Conservation (phyloP, 2,113 vertebrate species). For the Alethe diademata region DNA sequence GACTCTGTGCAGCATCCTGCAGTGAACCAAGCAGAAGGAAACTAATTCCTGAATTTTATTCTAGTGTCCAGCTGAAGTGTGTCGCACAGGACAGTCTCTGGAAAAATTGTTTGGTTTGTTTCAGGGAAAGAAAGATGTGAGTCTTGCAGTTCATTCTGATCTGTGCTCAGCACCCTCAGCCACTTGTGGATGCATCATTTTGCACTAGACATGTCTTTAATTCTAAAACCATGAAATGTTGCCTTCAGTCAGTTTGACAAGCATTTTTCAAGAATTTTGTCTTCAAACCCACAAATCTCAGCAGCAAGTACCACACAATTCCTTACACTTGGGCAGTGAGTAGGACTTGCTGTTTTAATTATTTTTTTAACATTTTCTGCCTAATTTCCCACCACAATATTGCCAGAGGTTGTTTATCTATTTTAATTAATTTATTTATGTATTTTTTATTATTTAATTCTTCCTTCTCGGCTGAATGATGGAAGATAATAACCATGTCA, state of each 20-base stretch:
- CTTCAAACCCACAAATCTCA: not conserved
- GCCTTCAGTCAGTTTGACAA: not conserved
- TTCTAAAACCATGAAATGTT: not conserved
- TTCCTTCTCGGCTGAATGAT: not conserved
- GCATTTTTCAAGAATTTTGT: not conserved
- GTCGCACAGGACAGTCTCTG: not conserved
- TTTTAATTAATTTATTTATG: not conserved
- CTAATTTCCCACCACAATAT: not conserved
- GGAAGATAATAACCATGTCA: not conserved
- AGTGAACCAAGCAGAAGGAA: not conserved
- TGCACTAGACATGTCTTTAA: not conserved
- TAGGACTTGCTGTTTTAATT: not conserved
- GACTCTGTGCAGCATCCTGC: not conserved
- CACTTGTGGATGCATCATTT: not conserved
- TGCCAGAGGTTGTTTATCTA: not conserved
- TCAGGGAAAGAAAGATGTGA: not conserved
- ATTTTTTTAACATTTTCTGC: not conserved
- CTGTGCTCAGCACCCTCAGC: not conserved
- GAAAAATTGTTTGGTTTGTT: not conserved
- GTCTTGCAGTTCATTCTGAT: not conserved
- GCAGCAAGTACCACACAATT: not conserved
- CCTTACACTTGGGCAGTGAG: not conserved
- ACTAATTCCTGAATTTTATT: not conserved
- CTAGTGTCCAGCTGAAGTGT: not conserved
- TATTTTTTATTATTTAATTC: not conserved